Conservation (phyloP, 2,888 invertebrate species). For the Spisula solida region DNA sequence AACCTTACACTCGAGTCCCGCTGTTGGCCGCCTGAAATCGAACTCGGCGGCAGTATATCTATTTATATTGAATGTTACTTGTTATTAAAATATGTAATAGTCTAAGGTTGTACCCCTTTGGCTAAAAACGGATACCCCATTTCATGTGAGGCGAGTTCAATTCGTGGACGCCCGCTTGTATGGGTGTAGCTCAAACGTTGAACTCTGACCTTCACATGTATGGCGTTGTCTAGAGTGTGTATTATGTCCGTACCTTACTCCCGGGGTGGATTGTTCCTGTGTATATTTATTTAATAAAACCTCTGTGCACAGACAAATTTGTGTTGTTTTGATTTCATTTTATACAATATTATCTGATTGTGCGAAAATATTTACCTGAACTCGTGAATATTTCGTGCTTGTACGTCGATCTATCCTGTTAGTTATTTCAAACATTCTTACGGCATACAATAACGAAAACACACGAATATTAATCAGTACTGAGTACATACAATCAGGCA, state of each 20-base stretch:
- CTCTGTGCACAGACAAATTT: slow-evolving; percentile 77
- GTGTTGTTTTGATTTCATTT: not conserved
- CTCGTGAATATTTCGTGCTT: no score
- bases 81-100: slow-evolving; percentile 41
- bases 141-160: slow-evolving; percentile 24
- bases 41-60: slow-evolving; percentile 38
- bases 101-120: slow-evolving; percentile 46
- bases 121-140: not conserved
- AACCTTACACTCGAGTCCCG: slow-evolving; percentile 68
- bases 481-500: no score
- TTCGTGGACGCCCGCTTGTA: slow-evolving; percentile 26
- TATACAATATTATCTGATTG: not conserved
- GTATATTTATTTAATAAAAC: slow-evolving; percentile 78
- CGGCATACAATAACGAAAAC: no score
- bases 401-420: no score
- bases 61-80: slow-evolving; percentile 51
- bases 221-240: slow-evolving; percentile 60
- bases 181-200: slow-evolving; percentile 26
- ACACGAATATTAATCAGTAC: no score
- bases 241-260: slow-evolving; percentile 68
- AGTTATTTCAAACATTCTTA: no score
- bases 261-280: slow-evolving; percentile 79
- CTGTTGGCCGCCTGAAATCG: slow-evolving; percentile 48
- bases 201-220: slow-evolving; percentile 31
- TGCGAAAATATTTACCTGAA: no score